phyloP scores from a whole-genome alignment of 1,140 invertebrate genomes.

The Drosophila pandora region DNA sequence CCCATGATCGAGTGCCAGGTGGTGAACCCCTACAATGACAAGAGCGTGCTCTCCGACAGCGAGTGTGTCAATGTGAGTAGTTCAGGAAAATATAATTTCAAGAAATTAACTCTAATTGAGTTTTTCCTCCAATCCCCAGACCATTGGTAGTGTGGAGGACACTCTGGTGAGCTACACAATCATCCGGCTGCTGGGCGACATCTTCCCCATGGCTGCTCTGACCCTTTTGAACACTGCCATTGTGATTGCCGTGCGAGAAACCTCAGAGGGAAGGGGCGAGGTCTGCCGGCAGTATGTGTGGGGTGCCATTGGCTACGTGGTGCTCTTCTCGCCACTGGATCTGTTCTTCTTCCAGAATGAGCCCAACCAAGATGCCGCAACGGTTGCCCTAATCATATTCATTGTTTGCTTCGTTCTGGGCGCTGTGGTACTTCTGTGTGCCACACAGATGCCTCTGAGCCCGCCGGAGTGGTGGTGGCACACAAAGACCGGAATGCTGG shows the following conservation, averaged over 20 bases:
- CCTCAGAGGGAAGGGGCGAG: constrained; percentile 90
- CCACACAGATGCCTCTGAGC: constrained; percentile 88
- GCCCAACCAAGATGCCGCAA: constrained; percentile 36
- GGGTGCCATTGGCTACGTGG: constrained; percentile 89
- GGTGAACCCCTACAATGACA: constrained; percentile 87
- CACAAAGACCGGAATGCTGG: constrained; percentile 89
- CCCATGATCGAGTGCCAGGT: constrained; percentile 88
- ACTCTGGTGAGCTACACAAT: constrained; percentile 90
- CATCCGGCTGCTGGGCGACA: constrained; percentile 89
- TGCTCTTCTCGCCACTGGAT: constrained; percentile 89
- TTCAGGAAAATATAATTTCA: not conserved
- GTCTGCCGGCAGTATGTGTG: constrained; percentile 92
- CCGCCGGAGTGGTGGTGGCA: constrained; percentile 94
- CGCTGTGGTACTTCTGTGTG: constrained; percentile 66
- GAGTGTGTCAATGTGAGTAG: constrained; percentile 85
- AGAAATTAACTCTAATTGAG: not conserved
- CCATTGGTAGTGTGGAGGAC: constrained; percentile 86
- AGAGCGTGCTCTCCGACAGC: constrained; percentile 87
- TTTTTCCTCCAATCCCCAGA: constrained; percentile 18
- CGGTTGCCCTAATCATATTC: constrained; percentile 85
- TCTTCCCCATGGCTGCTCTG: constrained; percentile 89
- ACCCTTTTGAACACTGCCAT: constrained; percentile 90
- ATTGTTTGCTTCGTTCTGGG: constrained; percentile 85
- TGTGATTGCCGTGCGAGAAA: constrained; percentile 92
- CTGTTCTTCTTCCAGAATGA: constrained; percentile 77